Conservation (phyloP, 2,113 vertebrate species). For the Gobius niger region DNA sequence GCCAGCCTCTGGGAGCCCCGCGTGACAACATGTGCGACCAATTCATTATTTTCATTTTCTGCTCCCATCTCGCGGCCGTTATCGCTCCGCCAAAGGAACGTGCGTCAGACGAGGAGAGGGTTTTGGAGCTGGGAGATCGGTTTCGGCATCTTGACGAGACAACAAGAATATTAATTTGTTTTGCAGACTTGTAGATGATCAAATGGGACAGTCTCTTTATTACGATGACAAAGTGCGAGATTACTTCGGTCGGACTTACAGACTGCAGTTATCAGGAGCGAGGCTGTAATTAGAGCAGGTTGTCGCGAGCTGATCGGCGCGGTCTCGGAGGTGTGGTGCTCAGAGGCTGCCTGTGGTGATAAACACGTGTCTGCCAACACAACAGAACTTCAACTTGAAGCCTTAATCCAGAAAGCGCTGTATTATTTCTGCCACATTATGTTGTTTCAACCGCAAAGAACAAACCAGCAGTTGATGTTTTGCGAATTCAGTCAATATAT, state of each 20-base stretch:
- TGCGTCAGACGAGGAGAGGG: constrained; percentile 36
- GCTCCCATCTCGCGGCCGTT: constrained; percentile 42
- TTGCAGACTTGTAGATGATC: constrained; percentile 51
- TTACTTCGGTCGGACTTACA: constrained; percentile 42
- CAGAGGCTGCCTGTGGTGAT: constrained; percentile 22
- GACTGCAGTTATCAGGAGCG: constrained; percentile 62
- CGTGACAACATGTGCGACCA: constrained; percentile 18
- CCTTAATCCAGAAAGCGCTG: too few relatives aligned
- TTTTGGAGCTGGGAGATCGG: constrained; percentile 39
- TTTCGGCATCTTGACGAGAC: constrained; percentile 9
- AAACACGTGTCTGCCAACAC: neutral
- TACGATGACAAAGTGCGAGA: constrained; percentile 60
- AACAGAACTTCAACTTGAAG: too few relatives aligned
- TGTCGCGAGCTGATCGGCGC: constrained; percentile 72
- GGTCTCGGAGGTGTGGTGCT: constrained; percentile 23
- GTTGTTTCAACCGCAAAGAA: too few relatives aligned
- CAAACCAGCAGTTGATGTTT: too few relatives aligned
- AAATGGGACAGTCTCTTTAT: constrained; percentile 54
- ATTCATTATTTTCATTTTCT: constrained; percentile 59
- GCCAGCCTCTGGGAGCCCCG: constrained; percentile 28
- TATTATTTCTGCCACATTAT: too few relatives aligned
- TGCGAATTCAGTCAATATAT: too few relatives aligned
- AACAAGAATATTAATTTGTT: constrained; percentile 49
- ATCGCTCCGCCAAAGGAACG: constrained; percentile 38
- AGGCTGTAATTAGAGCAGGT: constrained; percentile 78